Evolutionary conservation across 1,140 invertebrate genomes (phyloP), one percentile per base, ranked within the genome.

Genomic region (Oryzaephilus surinamensis): DNA sequence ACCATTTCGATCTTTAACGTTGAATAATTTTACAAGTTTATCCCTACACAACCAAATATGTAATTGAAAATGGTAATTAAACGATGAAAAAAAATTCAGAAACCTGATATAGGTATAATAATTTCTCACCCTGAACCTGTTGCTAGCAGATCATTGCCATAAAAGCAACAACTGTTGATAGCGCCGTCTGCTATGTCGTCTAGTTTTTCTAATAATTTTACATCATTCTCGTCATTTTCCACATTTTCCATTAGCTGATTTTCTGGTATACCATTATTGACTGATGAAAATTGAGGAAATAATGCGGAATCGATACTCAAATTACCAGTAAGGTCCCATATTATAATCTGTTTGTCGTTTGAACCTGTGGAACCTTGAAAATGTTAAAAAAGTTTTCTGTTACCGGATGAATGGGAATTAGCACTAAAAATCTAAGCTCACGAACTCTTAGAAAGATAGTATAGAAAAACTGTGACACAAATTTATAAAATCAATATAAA

Each of bases 301-400:
- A 73, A 48, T 46, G 71, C 66, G 0, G 67, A 67, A 38, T 72
- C 64, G 3, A 67, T 10, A 11, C 40, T 64, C 5, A 73, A 46
- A 15, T 57, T 64, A 21, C 66, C 70, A 14, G 58, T 66, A 11
- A 77, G 45, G 51, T 76, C 69, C 72, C 81, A 85, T 10, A 85
- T 57, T 35, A 77, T 73, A 0, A 81, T 65, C 2, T 67, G 67
- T 52, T 74, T 77, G 59, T 86, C 82, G 58, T 82, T 83, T 0
- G 80, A 83, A 32, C 80, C 80, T 74, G 48, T 55, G 43, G 54
- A 57, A 49, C 56, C 56, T 58, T 58, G 33, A 54, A 54, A 57
- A 48, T 6, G 38, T 21, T n/a, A n/a, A n/a, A n/a, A n/a, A n/a
- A n/a, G n/a, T n/a, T n/a, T n/a, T n/a, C n/a, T n/a, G n/a, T n/a